A percentile compares a stretch with the other conserved stretches of the same genome.
These are phyloP conservation scores for Cyphomyrus plagiostoma DNA, from an alignment of 2,113 vertebrate species.

Conservation along the genomic window DNA sequence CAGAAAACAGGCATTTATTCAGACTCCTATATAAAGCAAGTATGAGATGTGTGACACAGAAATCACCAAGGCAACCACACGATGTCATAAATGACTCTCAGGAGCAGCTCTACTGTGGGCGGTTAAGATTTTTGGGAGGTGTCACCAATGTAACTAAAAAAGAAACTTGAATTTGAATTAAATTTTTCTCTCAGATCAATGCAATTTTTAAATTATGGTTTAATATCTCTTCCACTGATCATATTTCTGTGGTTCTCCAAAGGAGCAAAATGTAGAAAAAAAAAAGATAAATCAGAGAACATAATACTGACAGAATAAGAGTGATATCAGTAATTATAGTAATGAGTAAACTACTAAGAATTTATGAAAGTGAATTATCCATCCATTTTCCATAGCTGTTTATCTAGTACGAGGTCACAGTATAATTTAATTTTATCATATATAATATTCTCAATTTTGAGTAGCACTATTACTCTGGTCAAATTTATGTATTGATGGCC, in stretches of 20 bases:
- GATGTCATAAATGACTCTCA: not conserved
- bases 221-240: not conserved
- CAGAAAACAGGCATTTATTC: not conserved
- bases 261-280: not conserved
- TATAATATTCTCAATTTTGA: not conserved
- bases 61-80: conserved; percentile 7
- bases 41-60: not conserved
- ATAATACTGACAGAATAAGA: not conserved
- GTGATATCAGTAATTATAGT: not conserved
- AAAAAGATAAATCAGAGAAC: not conserved
- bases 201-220: not conserved
- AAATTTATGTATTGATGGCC: not conserved
- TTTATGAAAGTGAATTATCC: not conserved
- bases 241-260: not conserved
- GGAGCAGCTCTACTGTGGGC: not conserved
- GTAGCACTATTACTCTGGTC: not conserved
- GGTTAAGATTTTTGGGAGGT: not conserved
- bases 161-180: not conserved
- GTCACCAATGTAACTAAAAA: not conserved
- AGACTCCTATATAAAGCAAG: not conserved
- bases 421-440: not conserved
- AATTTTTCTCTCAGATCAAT: not conserved
- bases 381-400: not conserved
- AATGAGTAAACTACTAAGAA: not conserved
- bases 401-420: not conserved